A percentile compares a stretch with the other conserved stretches of the same genome.
Evolutionary conservation across 2,797 vertebrate genomes (phyloP).

Genomic region (Lutjanus argentimaculatus): DNA sequence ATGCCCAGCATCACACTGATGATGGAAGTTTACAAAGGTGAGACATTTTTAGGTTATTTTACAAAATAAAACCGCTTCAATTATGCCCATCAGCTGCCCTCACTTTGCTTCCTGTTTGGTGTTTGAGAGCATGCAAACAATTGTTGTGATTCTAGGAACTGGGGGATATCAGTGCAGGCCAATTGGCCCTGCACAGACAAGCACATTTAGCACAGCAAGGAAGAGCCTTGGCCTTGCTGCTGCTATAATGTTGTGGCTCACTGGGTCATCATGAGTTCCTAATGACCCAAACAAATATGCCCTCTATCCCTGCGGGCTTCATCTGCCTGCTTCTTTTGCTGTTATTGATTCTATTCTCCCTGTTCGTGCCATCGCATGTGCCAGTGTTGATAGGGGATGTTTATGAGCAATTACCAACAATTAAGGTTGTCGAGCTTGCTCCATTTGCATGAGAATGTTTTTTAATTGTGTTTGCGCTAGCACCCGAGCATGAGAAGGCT

Average conservation of each 20-base stretch:
- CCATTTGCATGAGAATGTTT: constrained; percentile 61
- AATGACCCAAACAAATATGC: constrained; percentile 78
- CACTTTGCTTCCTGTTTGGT: constrained; percentile 49
- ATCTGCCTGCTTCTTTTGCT: constrained; percentile 50
- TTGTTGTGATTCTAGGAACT: constrained; percentile 77
- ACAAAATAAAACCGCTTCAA: constrained; percentile 43
- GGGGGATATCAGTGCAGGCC: constrained; percentile 69
- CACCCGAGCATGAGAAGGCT: constrained; percentile 59
- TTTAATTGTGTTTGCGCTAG: constrained; percentile 70
- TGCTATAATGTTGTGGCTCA: constrained; percentile 71
- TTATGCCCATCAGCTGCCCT: constrained; percentile 37
- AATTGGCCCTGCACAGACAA: constrained; percentile 74
- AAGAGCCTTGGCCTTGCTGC: constrained; percentile 54
- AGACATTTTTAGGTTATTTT: constrained; percentile 41
- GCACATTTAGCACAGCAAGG: constrained; percentile 65
- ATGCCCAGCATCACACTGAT: constrained; percentile 18
- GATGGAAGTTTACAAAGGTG: constrained; percentile 19
- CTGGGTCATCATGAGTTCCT: constrained; percentile 75
- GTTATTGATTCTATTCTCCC: constrained; percentile 54
- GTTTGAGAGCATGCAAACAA: constrained; percentile 69
- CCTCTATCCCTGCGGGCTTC: constrained; percentile 60
- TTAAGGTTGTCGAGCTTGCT: constrained; percentile 50
- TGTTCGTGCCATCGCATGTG: constrained; percentile 65
- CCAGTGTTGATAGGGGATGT: constrained; percentile 71
- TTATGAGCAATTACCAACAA: constrained; percentile 80